These are phyloP conservation scores for Ploceus nigricollis DNA, from an alignment of 2,113 vertebrate species.

Conservation along the genomic window DNA sequence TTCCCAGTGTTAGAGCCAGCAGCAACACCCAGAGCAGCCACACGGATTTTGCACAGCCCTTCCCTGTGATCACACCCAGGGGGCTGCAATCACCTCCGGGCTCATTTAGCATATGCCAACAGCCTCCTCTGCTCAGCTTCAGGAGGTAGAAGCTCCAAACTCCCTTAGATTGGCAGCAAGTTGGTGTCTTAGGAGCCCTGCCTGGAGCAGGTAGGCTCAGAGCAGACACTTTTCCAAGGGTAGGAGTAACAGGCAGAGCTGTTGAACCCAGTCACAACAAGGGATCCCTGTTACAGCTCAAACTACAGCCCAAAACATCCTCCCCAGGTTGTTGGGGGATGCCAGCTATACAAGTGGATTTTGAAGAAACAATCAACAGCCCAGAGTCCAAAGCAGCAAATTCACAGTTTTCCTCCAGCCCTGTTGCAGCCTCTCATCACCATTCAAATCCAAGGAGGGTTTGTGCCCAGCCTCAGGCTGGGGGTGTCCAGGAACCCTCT, in stretches of 20 bases:
- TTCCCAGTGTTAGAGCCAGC: background rate
- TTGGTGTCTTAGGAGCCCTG: background rate
- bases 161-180: background rate
- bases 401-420: background rate
- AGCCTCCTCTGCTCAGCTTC: background rate
- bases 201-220: background rate
- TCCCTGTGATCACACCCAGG: background rate
- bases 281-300: background rate
- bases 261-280: background rate
- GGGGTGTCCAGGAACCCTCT: background rate
- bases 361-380: background rate
- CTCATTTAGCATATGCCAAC: background rate
- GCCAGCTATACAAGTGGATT: accelerated
- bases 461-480: background rate
- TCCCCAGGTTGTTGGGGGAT: background rate
- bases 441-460: background rate
- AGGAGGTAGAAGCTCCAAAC: background rate
- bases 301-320: background rate
- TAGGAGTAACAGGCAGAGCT: background rate
- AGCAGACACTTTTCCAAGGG: background rate
- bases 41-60: background rate
- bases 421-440: accelerated
- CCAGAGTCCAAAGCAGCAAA: background rate
- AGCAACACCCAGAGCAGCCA: background rate
- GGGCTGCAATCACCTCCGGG: background rate